Conservation (phyloP, 2,888 invertebrate genomes). For the Cephus spinipes region DNA sequence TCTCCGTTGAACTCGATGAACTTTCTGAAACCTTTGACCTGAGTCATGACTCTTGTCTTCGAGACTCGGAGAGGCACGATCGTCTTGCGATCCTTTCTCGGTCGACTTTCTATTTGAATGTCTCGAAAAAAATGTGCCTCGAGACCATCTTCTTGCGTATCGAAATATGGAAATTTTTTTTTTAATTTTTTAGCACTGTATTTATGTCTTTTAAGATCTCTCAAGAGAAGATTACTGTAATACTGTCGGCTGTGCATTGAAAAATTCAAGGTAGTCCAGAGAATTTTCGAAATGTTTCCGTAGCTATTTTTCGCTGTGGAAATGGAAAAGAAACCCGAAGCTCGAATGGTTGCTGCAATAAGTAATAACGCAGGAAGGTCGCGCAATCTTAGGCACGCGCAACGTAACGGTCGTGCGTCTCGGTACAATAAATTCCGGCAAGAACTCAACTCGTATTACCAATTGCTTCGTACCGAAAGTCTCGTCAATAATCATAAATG, state of each 20-base stretch:
- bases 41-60: background rate
- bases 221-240: background rate
- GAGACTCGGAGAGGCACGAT: background rate
- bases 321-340: background rate
- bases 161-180: background rate
- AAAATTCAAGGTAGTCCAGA: background rate
- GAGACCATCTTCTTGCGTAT: background rate
- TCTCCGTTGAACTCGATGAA: background rate
- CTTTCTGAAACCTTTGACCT: background rate
- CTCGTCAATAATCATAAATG: constrained; percentile 51
- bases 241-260: background rate
- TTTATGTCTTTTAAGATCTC: background rate
- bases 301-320: background rate
- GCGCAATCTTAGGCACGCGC: background rate
- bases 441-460: background rate
- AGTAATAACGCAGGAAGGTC: background rate
- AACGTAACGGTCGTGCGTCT: background rate
- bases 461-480: background rate
- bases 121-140: background rate
- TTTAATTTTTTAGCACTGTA: background rate
- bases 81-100: background rate
- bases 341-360: background rate
- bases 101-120: background rate
- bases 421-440: background rate
- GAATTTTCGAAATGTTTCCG: background rate